Evolutionary conservation across 2,888 invertebrate species (phyloP), one percentile per base, ranked within the genome.

Genomic region (Polydrusus tereticollis): DNA sequence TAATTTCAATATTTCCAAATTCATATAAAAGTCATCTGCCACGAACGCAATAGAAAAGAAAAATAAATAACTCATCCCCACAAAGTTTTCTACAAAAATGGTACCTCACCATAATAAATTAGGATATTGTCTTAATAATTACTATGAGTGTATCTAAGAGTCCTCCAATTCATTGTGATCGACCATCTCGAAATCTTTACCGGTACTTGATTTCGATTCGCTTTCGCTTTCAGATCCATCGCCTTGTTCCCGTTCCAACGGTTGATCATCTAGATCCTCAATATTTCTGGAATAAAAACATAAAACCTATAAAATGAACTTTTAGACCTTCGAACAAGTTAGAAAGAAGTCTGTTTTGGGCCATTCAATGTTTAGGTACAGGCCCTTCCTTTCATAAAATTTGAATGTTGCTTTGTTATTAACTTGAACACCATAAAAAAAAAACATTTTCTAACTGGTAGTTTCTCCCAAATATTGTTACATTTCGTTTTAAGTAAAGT

Each of bases 101-200:
- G 16, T 55, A 36, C 68, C 62, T 62, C 68, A 62, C 68, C 68
- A 45, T 45, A 62, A 20, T 62, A 29, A 29, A 8, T 62, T 62
- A 62, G 16, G 6, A 47, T 62, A 62, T 62, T 62, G 29, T 47
- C 47, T 62, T 47, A 45, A 62, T 43, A 59, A 14, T 43, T 59
- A 70, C 41, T 64, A 63, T 14, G 63, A 45, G 14, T 33, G 41
- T 10, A 20, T 68, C 58, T 74, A 63, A 52, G 70, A 70, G 7
- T 73, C 73, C 52, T 79, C 78, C 50, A 80, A 62, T 26, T 92
- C 92, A 16, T 88, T 90, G 29, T 90, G 89, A 80, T 94, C 94
- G 62, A 96, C 92, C 83, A 95, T 94, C 87, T 95, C 96, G 85
- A 95, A 95, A 87, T 96, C 95, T 80, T 93, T 91, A 78, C 93